Evolutionary conservation across 2,888 invertebrate genomes (phyloP), one percentile per base, ranked within the genome.

Genomic region (Cerastis leucographa): DNA sequence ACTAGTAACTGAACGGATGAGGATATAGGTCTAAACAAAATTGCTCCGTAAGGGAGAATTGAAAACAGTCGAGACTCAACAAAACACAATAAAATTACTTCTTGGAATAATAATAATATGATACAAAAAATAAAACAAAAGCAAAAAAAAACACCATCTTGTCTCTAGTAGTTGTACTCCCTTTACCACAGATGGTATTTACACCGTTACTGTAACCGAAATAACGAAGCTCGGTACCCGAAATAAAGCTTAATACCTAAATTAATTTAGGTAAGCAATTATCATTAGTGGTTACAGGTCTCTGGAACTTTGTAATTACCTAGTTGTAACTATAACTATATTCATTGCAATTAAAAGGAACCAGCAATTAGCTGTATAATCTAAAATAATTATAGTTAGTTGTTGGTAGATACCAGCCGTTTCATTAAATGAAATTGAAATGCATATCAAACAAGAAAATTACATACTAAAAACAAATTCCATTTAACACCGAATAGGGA

Each of bases 261-360:
- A 71, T 85, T 71, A 81, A 65, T 81, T 65, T 68, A 51, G 69
- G 64, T 61, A 29, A 25, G 51, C 68, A 68, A 65, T 77, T 74
- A 69, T 56, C 64, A 62, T 77, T 77, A 59, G 65, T 49, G 61
- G 71, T 69, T 74, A 59, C 51, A 44, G 44, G 22, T 25, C 29
- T 49, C 42, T 44, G 12, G 22, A 42, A n/a, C 51, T 69, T 44
- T 74, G 71, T 74, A 59, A 78, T 74, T 72, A 74, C 49, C 42
- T 64, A 64, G 76, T 69, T 68, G 25, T 68, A 17, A 61, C 42
- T 61, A 75, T 59, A 59, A 51, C 25, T 40, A 67, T 64, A 70
- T 54, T 69, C 29, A 62, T 64, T 64, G 12, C 40, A 71, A 80
- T 51, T 14, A 65, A 61, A 51, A 17, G 25, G 29, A 64, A 64